Conservation (phyloP, 2,888 invertebrate species). For the Adelphocoris suturalis region DNA sequence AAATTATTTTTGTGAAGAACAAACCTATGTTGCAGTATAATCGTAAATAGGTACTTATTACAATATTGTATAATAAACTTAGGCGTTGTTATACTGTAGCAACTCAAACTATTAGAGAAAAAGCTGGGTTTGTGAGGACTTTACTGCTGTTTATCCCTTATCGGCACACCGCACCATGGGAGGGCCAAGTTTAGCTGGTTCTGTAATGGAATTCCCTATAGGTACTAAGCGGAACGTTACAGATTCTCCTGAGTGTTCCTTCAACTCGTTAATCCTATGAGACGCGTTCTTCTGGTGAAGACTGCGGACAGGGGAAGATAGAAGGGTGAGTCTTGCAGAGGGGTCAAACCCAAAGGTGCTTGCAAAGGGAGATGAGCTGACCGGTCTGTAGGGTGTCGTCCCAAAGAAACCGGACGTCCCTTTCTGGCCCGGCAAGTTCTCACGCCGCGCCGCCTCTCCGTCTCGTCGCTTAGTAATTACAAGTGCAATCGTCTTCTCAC, state of each 20-base stretch:
- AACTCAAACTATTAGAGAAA: too few species aligned
- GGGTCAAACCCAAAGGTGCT: background rate
- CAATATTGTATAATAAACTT: too few species aligned
- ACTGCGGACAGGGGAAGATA: background rate
- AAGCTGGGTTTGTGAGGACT: too few species aligned
- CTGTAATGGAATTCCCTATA: too few species aligned
- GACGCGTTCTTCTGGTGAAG: background rate
- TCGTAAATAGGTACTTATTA: too few species aligned
- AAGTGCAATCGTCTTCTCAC: background rate
- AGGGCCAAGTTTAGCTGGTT: too few species aligned
- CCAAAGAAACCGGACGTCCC: constrained; percentile 28
- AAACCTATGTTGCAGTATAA: too few species aligned
- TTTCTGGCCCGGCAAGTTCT: background rate
- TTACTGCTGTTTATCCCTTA: too few species aligned
- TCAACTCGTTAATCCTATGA: background rate
- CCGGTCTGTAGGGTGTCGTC: background rate
- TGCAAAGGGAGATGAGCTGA: constrained; percentile 13
- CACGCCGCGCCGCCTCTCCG: background rate
- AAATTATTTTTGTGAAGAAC: too few species aligned
- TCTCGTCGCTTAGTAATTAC: background rate
- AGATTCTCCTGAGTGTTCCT: background rate
- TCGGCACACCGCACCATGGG: too few species aligned
- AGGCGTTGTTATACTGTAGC: too few species aligned
- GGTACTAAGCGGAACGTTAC: too few species aligned
- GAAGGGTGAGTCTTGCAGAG: background rate